Evolutionary conservation across 2,888 invertebrate species (phyloP).

Genomic region (Drosophila histrio): DNA sequence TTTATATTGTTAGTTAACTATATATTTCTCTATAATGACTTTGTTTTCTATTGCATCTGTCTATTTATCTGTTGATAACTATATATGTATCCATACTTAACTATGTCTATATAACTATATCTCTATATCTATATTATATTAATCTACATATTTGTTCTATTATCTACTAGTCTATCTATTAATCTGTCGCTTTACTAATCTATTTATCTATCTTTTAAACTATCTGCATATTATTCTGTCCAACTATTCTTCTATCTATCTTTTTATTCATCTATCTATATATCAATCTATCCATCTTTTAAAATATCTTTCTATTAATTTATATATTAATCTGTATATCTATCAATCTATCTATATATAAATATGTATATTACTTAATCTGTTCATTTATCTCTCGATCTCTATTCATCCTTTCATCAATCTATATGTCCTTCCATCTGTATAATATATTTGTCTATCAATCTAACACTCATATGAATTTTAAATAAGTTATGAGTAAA

Average conservation of each 20-base stretch:
- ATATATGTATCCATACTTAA: no score
- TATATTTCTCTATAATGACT: no score
- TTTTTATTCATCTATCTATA: neutral
- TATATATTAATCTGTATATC: neutral
- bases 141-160: no score
- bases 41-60: no score
- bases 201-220: neutral
- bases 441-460: neutral
- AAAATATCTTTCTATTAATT: neutral
- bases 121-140: no score
- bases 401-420: neutral
- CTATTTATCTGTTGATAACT: no score
- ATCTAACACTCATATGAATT: neutral
- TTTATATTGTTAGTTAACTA: no score
- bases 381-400: neutral
- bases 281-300: neutral
- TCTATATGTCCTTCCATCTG: no score
- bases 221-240: neutral
- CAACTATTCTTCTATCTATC: neutral
- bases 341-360: neutral
- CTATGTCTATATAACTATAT: no score
- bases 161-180: no score
- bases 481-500: neutral
- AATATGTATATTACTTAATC: no score
- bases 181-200: no score